Evolutionary conservation across 2,797 vertebrate genomes (phyloP).

Genomic region (Bradypodion ventrale): DNA sequence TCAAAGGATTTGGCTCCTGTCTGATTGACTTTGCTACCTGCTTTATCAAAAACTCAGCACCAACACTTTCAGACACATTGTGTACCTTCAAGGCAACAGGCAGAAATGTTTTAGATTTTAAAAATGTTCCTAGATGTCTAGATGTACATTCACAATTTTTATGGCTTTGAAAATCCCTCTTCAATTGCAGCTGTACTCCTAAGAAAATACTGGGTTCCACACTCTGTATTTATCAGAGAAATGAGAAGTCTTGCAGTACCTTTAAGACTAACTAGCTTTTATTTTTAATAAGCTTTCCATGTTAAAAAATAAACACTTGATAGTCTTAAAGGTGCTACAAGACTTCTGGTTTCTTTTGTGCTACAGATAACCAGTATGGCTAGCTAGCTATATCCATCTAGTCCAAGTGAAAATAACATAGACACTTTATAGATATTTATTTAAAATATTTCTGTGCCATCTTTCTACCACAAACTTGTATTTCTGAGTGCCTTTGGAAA

Average conservation of each 20-base stretch:
- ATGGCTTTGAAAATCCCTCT: background rate
- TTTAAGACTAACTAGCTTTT: too few relatives aligned
- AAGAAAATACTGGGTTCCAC: background rate
- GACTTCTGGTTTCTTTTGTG: too few relatives aligned
- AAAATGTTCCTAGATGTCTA: conserved; percentile 10
- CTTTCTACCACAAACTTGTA: background rate
- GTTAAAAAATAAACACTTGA: background rate
- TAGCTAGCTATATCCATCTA: too few relatives aligned
- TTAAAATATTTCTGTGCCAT: background rate
- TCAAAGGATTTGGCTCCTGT: conserved; percentile 61
- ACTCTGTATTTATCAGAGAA: background rate
- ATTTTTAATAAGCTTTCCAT: too few relatives aligned
- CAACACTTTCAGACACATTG: conserved; percentile 30
- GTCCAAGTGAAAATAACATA: background rate
- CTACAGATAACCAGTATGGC: too few relatives aligned
- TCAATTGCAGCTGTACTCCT: background rate
- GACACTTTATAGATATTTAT: background rate
- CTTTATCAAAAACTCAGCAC: conserved; percentile 34
- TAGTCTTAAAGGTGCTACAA: background rate
- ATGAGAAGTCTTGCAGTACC: too few relatives aligned
- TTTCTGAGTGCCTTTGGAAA: background rate
- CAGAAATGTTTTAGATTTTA: conserved; percentile 20
- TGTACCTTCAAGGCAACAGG: conserved; percentile 13
- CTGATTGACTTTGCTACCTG: conserved; percentile 49
- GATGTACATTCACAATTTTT: conserved; percentile 18